A percentile compares a stretch with the other conserved stretches of the same genome.
These are phyloP conservation scores for Acronicta alni DNA, from an alignment of 2,888 invertebrate genomes.

Conservation along the genomic window DNA sequence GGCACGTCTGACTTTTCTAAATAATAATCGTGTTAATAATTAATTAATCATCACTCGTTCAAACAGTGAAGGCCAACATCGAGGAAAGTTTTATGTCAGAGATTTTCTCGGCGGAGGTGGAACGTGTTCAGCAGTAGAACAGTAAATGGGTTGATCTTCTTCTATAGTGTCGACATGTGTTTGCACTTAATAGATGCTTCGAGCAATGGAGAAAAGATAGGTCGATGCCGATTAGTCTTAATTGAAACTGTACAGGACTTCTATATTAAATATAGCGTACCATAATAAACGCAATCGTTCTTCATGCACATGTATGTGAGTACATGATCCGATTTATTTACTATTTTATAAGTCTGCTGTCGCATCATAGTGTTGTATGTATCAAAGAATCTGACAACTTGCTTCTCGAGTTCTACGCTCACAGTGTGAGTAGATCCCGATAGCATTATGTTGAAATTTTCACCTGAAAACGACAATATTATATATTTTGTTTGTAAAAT, in stretches of 20 bases:
- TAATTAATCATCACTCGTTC: no score
- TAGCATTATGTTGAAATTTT: constrained; percentile 82
- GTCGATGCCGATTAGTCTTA: no score
- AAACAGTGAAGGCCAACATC: no score
- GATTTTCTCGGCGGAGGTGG: no score
- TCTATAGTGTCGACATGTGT: no score
- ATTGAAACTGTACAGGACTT: background rate
- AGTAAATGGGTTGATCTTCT: no score
- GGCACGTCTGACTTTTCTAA: no score
- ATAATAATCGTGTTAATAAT: no score
- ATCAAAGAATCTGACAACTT: constrained; percentile 86
- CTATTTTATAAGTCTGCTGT: constrained; percentile 84
- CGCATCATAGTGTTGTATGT: constrained; percentile 89
- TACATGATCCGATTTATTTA: constrained; percentile 87
- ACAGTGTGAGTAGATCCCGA: constrained; percentile 82
- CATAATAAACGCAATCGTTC: constrained; percentile 79
- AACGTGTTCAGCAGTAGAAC: no score
- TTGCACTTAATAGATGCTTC: no score
- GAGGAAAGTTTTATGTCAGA: no score
- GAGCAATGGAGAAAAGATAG: no score
- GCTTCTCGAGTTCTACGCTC: constrained; percentile 84
- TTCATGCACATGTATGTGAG: constrained; percentile 90
- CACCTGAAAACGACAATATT: constrained; percentile 72
- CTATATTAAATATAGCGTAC: constrained; percentile 52
- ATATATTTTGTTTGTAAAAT: background rate